phyloP scores from a whole-genome alignment of 2,888 invertebrate genomes.

The Tuta absoluta region DNA sequence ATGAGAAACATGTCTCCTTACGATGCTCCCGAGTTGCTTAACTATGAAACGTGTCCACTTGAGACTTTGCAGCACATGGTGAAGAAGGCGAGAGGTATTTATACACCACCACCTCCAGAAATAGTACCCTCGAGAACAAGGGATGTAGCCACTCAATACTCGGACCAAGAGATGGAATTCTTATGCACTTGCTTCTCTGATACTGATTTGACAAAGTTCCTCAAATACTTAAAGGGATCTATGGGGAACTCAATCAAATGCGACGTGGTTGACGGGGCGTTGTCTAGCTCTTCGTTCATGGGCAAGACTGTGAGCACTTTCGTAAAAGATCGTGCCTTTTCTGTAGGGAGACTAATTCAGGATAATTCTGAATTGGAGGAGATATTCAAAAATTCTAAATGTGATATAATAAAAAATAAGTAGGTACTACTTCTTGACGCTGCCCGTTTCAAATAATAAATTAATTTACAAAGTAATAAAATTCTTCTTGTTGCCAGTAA shows the following conservation, averaged over 20 bases:
- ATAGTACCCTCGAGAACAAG: slow-evolving; percentile 46
- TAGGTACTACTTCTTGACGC: not conserved
- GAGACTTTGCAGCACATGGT: slow-evolving; percentile 53
- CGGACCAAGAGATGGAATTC: slow-evolving; percentile 55
- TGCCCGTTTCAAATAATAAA: not conserved
- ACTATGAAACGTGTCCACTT: slow-evolving; percentile 59
- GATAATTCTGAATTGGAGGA: slow-evolving; percentile 54
- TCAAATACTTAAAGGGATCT: slow-evolving; percentile 37
- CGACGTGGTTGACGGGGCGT: slow-evolving; percentile 40
- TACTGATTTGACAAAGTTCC: slow-evolving; percentile 49
- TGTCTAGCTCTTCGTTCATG: slow-evolving; percentile 42
- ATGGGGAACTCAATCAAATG: not conserved
- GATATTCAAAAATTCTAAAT: slow-evolving; percentile 57
- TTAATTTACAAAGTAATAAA: too few relatives aligned
- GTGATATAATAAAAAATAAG: slow-evolving; percentile 29
- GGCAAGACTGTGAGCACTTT: slow-evolving; percentile 44
- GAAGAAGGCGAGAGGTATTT: slow-evolving; percentile 45
- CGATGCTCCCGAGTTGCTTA: slow-evolving; percentile 51
- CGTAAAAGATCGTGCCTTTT: slow-evolving; percentile 50
- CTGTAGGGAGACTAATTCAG: slow-evolving; percentile 51
- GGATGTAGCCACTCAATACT: slow-evolving; percentile 55
- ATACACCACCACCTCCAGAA: slow-evolving; percentile 34
- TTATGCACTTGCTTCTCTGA: slow-evolving; percentile 63
- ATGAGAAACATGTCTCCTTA: slow-evolving; percentile 61
- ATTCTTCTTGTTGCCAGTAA: too few relatives aligned